Evolutionary conservation across 1,140 invertebrate species (phyloP), one percentile per base, ranked within the genome.

Genomic region (Drosophila truncata): DNA sequence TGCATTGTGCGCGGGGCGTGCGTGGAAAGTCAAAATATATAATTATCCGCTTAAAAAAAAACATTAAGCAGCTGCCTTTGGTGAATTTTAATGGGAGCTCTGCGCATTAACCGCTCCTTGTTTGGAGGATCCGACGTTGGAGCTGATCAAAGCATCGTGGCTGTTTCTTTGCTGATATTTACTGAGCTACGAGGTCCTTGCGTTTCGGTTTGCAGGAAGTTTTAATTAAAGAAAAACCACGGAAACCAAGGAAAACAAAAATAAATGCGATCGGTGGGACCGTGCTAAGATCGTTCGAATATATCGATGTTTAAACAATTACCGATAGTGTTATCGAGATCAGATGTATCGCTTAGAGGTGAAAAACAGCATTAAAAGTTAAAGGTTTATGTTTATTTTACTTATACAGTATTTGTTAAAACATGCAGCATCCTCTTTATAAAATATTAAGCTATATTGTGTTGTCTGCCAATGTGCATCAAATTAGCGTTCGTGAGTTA

Each of bases 211-310:
- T 33, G 23, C 6, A 13, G 8, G 31, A 33, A 52, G 52, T 61
- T 83, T 77, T 55, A 74, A 78, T 59, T 37, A 61, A 55, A 27
- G 58, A 67, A 87, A 63, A 57, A 39, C 54, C 59, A 59, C 57
- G 27, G 78, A 82, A 55, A 75, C 50, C 35, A 52, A 66, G 18
- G n/a, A 49, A 75, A 83, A 88, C 54, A 27, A 63, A 83, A 80
- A 71, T 58, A 75, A 75, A 82, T 33, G 62, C 71, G 54, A 67
- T 78, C 63, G 39, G 41, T 33, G 62, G 20, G 62, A 61, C 55
- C 55, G 57, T 42, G 16, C 11, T 9, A 9, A 10, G 60, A 18
- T 20, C 33, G 23, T 39, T 27, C 4, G 20, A 59, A 25, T n/a
- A n/a, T 4, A 29, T 27, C 42, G 42, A 41, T 18, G 39, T 18